A percentile compares a stretch with the other conserved stretches of the same genome.
Evolutionary conservation across 2,888 invertebrate species (phyloP).

Genomic region (Dicyrtomina minuta): DNA sequence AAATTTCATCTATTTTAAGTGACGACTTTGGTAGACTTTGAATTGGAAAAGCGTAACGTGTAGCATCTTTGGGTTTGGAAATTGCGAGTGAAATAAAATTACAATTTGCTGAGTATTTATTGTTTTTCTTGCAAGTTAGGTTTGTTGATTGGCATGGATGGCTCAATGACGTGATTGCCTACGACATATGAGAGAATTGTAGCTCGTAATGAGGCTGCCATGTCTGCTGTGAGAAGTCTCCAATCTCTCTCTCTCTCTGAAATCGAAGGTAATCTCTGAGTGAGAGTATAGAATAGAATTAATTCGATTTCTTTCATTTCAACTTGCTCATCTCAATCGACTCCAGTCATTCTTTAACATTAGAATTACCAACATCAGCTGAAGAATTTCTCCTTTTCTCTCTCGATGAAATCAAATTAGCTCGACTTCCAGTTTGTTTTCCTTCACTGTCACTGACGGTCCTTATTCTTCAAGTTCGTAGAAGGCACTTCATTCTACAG

Average conservation of each 20-base stretch:
- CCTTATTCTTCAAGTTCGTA: no score
- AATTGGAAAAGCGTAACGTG: no score
- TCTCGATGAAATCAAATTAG: conserved; percentile 18
- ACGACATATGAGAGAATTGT: not conserved
- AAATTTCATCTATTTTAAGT: no score
- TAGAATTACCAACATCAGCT: not conserved
- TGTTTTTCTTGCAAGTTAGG: no score
- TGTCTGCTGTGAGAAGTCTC: conserved; percentile 8
- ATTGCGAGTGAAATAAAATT: no score
- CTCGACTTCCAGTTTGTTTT: conserved; percentile 2
- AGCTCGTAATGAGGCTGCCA: conserved; percentile 4
- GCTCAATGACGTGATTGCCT: not conserved
- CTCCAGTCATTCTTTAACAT: no score
- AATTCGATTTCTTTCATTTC: conserved; percentile 23
- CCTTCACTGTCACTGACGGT: not conserved
- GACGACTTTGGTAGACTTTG: no score
- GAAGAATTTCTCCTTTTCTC: conserved; percentile 9
- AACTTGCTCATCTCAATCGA: no score
- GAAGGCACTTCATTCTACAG: no score
- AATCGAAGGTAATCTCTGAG: not conserved
- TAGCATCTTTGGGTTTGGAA: no score
- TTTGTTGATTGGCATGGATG: not conserved
- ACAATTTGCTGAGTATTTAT: no score
- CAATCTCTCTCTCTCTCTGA: not conserved
- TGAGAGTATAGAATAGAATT: not conserved